Conservation (phyloP, 2,113 vertebrate genomes). For the Notothenia coriiceps region DNA sequence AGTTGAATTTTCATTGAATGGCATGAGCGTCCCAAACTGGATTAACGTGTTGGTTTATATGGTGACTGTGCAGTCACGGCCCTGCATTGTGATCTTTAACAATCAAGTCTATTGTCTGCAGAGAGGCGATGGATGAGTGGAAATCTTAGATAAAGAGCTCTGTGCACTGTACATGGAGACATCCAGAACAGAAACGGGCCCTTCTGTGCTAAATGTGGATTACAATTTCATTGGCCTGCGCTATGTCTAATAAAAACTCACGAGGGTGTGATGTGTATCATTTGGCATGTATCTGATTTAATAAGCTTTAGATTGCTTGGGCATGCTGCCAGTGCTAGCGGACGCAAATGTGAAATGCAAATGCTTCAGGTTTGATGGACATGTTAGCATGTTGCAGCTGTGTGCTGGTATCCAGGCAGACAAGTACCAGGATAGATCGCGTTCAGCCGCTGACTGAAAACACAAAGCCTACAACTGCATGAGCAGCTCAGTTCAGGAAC, state of each 20-base stretch:
- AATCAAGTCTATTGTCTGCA: constrained; percentile 60
- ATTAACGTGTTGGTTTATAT: constrained; percentile 71
- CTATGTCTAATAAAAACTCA: constrained; percentile 30
- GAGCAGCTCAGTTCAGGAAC: constrained; percentile 30
- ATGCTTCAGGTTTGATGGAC: constrained; percentile 61
- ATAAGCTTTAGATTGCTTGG: constrained; percentile 45
- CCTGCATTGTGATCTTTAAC: constrained; percentile 61
- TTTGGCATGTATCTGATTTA: constrained; percentile 35
- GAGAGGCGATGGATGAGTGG: constrained; percentile 17
- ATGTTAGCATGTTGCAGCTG: constrained; percentile 53
- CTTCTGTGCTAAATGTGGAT: constrained; percentile 11
- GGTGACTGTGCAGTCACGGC: constrained; percentile 40
- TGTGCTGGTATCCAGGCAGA: constrained; percentile 70
- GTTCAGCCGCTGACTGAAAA: constrained; percentile 7
- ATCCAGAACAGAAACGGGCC: constrained; percentile 27
- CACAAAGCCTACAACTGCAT: constrained; percentile 34
- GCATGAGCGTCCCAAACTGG: constrained; percentile 70
- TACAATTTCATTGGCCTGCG: constrained; percentile 15
- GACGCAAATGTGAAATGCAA: constrained; percentile 56
- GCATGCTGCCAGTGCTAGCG: constrained; percentile 12
- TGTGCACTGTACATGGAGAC: constrained; percentile 11
- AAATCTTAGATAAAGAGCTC: constrained; percentile 52
- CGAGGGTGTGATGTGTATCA: background rate
- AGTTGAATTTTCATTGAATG: constrained; percentile 49
- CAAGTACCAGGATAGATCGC: constrained; percentile 42